Base-by-base conservation (phyloP, 1,140 invertebrate species). In the Oreohelix idahoensis region DNA sequence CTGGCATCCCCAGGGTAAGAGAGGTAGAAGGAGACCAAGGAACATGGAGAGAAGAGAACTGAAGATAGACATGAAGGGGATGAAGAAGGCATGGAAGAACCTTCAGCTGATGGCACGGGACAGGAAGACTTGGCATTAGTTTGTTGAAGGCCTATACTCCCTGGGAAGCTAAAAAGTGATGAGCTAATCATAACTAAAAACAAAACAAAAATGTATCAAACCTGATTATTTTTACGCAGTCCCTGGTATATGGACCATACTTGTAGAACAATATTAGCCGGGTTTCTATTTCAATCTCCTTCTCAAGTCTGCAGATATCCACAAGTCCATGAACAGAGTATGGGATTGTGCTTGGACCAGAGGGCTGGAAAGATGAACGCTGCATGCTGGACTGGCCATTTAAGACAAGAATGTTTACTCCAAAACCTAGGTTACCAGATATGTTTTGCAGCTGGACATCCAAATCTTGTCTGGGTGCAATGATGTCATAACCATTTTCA, bases 171-270 rank as follows among this genome's bases (percentile, higher is more conserved):
- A n/a, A n/a, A n/a, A n/a, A n/a, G n/a, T n/a, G n/a, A n/a, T n/a
- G n/a, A n/a, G n/a, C n/a, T n/a, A n/a, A n/a, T n/a, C n/a, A n/a
- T n/a, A n/a, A n/a, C n/a, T n/a, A n/a, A n/a, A n/a, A n/a, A n/a
- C n/a, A 15, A 45, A 45, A 45, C 42, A 45, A 77, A 10, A 77
- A 11, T 51, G n/a, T 63, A 1, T 38, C 71, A 53, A 63, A 82
- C 80, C 71, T 81, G 88, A 99, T 98, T 87, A 99, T 98, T 93
- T 99, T 99, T 0, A 99, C 96, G 92, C 98, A 99, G 91, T 98
- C 98, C 13, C 99, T 96, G 0, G 97, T 96, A 92, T 96, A 95
- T 88, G 98, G 98, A 86, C 98, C 97, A 87, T 99, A 99, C 91
- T 99, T 99, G 92, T 98, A 99, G 91, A 98, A 99, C 0, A 99